Conservation (phyloP, 2,113 vertebrate species). For the Callipepla squamata region DNA sequence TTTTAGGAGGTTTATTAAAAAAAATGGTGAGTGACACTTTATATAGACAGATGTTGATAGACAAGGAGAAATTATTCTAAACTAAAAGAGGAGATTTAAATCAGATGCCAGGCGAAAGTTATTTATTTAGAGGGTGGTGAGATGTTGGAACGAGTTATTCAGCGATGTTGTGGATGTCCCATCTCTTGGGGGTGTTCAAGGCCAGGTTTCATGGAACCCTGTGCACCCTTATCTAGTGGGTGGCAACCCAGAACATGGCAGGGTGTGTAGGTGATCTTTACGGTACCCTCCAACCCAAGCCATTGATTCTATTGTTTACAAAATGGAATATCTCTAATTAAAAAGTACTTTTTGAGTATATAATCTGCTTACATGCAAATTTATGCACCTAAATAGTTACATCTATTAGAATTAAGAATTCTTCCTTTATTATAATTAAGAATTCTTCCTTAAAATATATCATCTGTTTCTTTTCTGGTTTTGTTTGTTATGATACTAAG, state of each 20-base stretch:
- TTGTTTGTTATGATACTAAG: background rate
- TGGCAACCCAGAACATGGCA: background rate
- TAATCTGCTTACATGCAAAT: background rate
- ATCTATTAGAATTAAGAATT: background rate
- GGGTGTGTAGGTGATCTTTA: background rate
- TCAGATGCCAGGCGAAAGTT: background rate
- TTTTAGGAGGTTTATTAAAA: background rate
- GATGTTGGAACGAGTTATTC: background rate
- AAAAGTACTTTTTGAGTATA: background rate
- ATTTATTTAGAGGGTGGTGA: background rate
- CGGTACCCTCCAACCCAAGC: background rate
- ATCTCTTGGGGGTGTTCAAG: background rate
- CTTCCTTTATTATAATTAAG: background rate
- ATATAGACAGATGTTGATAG: background rate
- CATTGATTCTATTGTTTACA: background rate
- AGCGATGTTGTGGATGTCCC: background rate
- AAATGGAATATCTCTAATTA: background rate
- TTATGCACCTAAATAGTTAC: background rate
- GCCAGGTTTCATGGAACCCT: no score
- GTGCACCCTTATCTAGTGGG: no score
- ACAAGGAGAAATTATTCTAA: background rate
- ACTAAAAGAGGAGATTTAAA: background rate
- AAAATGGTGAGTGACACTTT: background rate
- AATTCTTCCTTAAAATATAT: background rate
- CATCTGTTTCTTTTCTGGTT: background rate